Evolutionary conservation across 2,888 invertebrate genomes (phyloP).

Genomic region (Luperina nickerlii): DNA sequence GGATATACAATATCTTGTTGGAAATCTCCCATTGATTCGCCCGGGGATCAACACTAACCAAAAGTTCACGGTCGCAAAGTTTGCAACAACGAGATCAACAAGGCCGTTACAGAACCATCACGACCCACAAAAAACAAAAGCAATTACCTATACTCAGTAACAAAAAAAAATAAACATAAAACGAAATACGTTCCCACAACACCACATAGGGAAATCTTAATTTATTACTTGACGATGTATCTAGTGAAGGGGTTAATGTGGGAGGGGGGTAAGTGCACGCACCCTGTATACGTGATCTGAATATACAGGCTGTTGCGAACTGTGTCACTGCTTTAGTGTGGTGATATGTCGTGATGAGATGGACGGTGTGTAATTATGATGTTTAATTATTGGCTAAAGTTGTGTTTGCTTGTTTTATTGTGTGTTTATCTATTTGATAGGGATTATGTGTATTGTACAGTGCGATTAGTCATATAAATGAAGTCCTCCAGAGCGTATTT

Average conservation of each 20-base stretch:
- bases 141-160: constrained; percentile 18
- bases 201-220: constrained; percentile 60
- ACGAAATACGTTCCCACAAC: constrained; percentile 45
- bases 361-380: constrained; percentile 2
- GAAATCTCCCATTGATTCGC: too few relatives aligned
- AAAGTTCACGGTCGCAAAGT: background rate
- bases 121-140: constrained; percentile 15
- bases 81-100: background rate
- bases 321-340: constrained; percentile 53
- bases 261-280: constrained; percentile 63
- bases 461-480: background rate
- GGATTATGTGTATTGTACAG: background rate
- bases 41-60: background rate
- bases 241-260: constrained; percentile 59
- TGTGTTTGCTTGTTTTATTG: background rate
- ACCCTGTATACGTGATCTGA: constrained; percentile 60
- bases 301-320: constrained; percentile 48
- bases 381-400: constrained; percentile 3
- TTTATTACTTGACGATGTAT: constrained; percentile 69
- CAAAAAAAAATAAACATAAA: constrained; percentile 26
- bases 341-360: constrained; percentile 9
- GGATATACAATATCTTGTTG: background rate
- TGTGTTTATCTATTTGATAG: background rate
- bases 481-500: too few relatives aligned
- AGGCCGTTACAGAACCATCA: constrained; percentile 11